Evolutionary conservation across 1,140 invertebrate species (phyloP).

Genomic region (Zaprionus vittiger): DNA sequence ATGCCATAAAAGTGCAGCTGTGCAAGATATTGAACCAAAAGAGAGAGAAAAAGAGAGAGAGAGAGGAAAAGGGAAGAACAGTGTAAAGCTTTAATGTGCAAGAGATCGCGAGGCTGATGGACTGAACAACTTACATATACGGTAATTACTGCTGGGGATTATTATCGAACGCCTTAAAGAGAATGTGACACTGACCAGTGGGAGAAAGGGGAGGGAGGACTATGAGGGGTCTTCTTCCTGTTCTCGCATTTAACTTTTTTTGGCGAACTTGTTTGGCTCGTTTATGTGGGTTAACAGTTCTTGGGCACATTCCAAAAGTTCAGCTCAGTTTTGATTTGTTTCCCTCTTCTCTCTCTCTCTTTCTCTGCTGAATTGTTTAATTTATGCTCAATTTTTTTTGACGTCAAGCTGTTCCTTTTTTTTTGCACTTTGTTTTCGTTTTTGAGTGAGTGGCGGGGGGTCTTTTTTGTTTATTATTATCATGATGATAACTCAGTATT

Average conservation of each 20-base stretch:
- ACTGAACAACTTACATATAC: constrained; percentile 62
- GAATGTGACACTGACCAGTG: constrained; percentile 39
- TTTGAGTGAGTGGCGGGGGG: background rate
- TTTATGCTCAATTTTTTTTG: constrained; percentile 42
- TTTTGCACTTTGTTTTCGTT: constrained; percentile 17
- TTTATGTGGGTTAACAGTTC: constrained; percentile 73
- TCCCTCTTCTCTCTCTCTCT: background rate
- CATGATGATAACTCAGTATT: constrained; percentile 13
- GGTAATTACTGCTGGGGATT: constrained; percentile 69
- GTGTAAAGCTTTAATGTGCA: constrained; percentile 10
- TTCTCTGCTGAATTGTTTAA: constrained; percentile 15
- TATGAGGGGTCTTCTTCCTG: constrained; percentile 51
- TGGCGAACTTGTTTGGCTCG: constrained; percentile 43
- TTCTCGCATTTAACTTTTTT: constrained; percentile 38
- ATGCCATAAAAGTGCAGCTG: constrained; percentile 23
- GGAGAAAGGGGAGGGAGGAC: background rate
- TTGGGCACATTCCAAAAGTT: constrained; percentile 56
- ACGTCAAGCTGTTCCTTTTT: constrained; percentile 20
- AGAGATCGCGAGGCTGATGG: constrained; percentile 61
- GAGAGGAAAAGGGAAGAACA: too few species aligned
- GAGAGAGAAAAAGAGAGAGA: background rate
- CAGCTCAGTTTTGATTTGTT: constrained; percentile 11
- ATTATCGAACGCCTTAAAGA: constrained; percentile 55
- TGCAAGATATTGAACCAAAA: background rate
- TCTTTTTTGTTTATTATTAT: constrained; percentile 14